Conservation (phyloP, 1,140 invertebrate species). For the Cecropterus lyciades region DNA sequence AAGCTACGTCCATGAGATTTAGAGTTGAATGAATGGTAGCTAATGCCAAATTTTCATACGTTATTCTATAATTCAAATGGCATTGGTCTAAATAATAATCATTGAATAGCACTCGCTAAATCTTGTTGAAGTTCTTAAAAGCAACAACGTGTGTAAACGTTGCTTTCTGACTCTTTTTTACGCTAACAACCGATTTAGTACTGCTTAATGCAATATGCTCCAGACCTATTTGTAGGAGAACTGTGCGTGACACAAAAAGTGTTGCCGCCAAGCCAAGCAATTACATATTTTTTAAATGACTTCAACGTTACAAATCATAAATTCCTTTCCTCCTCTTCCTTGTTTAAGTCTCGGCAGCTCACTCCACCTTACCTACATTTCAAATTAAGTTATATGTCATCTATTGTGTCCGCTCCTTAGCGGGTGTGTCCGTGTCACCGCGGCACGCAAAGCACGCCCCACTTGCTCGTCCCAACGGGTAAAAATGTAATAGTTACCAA, state of each 20-base stretch:
- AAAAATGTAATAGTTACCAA: conserved; percentile 73
- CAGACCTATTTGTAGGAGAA: too few relatives aligned
- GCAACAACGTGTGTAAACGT: too few relatives aligned
- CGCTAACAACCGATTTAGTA: too few relatives aligned
- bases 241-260: too few relatives aligned
- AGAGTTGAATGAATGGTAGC: too few relatives aligned
- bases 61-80: too few relatives aligned
- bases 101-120: background rate
- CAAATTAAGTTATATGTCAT: conserved; percentile 40
- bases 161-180: too few relatives aligned
- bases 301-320: conserved; percentile 1
- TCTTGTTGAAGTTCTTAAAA: too few relatives aligned
- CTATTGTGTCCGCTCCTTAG: conserved; percentile 40
- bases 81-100: background rate
- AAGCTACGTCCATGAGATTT: too few relatives aligned
- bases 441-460: conserved; percentile 50
- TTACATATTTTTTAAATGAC: background rate
- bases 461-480: conserved; percentile 61
- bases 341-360: conserved; percentile 3
- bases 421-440: conserved; percentile 50
- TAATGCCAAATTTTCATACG: too few relatives aligned
- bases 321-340: conserved; percentile 8
- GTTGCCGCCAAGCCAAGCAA: too few relatives aligned
- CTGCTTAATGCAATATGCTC: too few relatives aligned
- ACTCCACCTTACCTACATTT: conserved; percentile 24